phyloP scores from a whole-genome alignment of 2,888 invertebrate species.

The Diadegma fenestrale region DNA sequence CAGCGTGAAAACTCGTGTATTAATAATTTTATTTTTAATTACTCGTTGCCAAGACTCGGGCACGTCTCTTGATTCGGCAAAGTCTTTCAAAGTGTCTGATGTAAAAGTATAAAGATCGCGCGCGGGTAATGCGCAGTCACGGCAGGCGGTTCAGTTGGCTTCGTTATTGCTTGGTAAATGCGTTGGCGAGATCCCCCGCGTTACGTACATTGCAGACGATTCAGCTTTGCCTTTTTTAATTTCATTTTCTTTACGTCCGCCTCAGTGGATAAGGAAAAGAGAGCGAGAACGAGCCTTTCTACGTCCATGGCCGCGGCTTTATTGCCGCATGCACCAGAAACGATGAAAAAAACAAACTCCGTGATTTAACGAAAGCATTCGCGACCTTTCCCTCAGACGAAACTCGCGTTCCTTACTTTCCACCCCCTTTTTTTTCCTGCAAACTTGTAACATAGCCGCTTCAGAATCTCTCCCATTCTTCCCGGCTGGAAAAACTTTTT shows the following conservation, averaged over 20 bases:
- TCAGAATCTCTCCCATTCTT: background rate
- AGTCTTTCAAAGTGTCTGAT: conserved; percentile 2
- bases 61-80: background rate
- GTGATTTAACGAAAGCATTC: conserved; percentile 66
- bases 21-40: conserved; percentile 19
- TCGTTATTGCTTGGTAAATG: conserved; percentile 11
- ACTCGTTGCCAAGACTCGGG: background rate
- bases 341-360: conserved; percentile 52
- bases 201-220: conserved; percentile 5
- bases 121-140: conserved; percentile 2
- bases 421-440: background rate
- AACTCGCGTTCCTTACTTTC: background rate
- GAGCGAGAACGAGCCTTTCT: conserved; percentile 3
- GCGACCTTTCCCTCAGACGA: conserved; percentile 36
- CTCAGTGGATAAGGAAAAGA: conserved; percentile 14
- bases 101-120: background rate
- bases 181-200: background rate
- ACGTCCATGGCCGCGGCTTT: background rate
- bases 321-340: conserved; percentile 50
- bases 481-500: background rate
- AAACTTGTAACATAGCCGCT: background rate
- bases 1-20: background rate
- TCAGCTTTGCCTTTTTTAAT: conserved; percentile 1
- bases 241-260: conserved; percentile 2
- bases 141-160: conserved; percentile 11